A percentile compares a stretch with the other conserved stretches of the same genome.
These are phyloP conservation scores for Prionailurus viverrinus DNA, from an alignment of 2,113 vertebrate species.

Conservation along the genomic window DNA sequence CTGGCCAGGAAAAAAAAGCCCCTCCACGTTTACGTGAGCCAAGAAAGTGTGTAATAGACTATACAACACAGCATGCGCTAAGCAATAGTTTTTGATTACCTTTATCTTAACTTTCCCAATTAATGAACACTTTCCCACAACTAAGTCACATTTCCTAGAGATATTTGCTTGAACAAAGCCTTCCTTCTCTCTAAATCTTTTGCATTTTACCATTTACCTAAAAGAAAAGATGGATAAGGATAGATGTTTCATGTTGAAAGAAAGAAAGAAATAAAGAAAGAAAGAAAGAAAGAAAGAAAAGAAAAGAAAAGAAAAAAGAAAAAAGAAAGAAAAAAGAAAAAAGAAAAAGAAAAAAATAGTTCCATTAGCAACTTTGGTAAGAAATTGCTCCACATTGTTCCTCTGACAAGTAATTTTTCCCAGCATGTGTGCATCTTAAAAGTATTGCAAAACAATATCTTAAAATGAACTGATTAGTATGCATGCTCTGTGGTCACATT, in stretches of 20 bases:
- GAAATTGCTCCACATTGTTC: slow-evolving; percentile 80
- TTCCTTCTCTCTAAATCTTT: slow-evolving; percentile 48
- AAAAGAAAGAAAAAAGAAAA: no score
- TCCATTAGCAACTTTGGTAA: slow-evolving; percentile 83
- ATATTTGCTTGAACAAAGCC: slow-evolving; percentile 49
- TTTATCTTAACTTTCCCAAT: slow-evolving; percentile 72
- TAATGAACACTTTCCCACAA: slow-evolving; percentile 48
- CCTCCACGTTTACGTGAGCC: slow-evolving; percentile 43
- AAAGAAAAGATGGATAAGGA: slow-evolving; percentile 70
- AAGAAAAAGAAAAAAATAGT: slow-evolving; percentile 50
- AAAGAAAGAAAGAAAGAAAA: neutral
- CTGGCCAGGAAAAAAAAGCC: neutral
- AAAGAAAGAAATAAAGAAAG: neutral
- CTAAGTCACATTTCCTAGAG: slow-evolving; percentile 45
- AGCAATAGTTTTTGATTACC: slow-evolving; percentile 74
- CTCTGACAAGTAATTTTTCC: slow-evolving; percentile 84
- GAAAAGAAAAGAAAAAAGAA: neutral
- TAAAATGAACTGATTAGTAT: slow-evolving; percentile 89
- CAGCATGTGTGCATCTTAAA: slow-evolving; percentile 85
- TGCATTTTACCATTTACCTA: slow-evolving; percentile 53
- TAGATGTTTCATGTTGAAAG: slow-evolving; percentile 46
- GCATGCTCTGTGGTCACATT: slow-evolving; percentile 87
- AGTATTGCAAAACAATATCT: slow-evolving; percentile 89
- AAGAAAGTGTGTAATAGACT: slow-evolving; percentile 38
- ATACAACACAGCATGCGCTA: slow-evolving; percentile 30